phyloP scores from a whole-genome alignment of 2,797 vertebrate species.

The Menidia menidia region DNA sequence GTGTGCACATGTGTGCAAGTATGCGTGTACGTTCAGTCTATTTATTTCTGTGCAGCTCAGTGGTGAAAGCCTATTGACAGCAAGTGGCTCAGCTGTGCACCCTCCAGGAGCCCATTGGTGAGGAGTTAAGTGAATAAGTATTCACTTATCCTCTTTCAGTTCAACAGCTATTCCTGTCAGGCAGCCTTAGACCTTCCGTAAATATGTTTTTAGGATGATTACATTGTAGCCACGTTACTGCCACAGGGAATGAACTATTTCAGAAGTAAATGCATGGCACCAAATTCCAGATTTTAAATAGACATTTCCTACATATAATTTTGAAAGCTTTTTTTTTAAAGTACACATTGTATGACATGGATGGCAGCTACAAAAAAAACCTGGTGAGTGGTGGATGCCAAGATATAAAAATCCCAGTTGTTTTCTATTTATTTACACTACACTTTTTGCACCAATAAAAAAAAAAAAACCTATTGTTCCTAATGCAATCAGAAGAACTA shows the following conservation, averaged over 20 bases:
- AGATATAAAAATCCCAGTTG: neutral
- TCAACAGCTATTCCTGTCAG: conserved; percentile 56
- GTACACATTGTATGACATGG: conserved; percentile 2
- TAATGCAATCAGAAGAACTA: conserved; percentile 11
- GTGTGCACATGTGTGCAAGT: conserved; percentile 8
- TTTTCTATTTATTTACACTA: neutral
- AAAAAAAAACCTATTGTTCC: conserved; percentile 15
- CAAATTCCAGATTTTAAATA: neutral
- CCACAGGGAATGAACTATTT: conserved; percentile 23
- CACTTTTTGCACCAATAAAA: conserved; percentile 18
- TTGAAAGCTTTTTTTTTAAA: conserved; percentile 10
- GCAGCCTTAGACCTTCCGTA: conserved; percentile 37
- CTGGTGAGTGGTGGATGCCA: conserved; percentile 15
- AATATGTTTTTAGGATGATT: conserved; percentile 18
- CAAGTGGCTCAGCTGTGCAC: conserved; percentile 47
- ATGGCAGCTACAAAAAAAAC: conserved; percentile 5
- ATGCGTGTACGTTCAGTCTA: conserved; percentile 7
- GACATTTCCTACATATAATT: conserved; percentile 3
- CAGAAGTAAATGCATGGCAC: conserved; percentile 32
- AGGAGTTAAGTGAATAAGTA: conserved; percentile 57
- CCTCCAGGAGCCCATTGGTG: conserved; percentile 58
- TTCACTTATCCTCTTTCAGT: conserved; percentile 48
- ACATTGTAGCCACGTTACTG: conserved; percentile 23
- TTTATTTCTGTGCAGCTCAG: conserved; percentile 54
- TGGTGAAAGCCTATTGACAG: conserved; percentile 38